phyloP scores from a whole-genome alignment of 2,797 vertebrate genomes.

The Cossypha heuglini region DNA sequence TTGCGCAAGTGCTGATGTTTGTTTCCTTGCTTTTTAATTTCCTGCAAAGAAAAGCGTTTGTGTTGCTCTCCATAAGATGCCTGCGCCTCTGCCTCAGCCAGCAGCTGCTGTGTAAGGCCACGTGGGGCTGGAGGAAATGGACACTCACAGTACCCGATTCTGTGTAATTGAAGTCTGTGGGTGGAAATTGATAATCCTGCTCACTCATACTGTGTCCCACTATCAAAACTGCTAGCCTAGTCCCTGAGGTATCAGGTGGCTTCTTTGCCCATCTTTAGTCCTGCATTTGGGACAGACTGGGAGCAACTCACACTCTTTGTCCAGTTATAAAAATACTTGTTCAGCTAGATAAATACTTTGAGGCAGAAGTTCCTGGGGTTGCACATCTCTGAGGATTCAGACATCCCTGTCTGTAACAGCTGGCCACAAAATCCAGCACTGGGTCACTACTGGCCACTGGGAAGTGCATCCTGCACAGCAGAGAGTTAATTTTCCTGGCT shows the following conservation, averaged over 20 bases:
- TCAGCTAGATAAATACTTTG: neutral
- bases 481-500: constrained; percentile 9
- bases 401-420: neutral
- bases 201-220: neutral
- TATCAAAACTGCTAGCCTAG: neutral
- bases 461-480: neutral
- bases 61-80: neutral
- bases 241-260: neutral
- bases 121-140: neutral
- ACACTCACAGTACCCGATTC: neutral
- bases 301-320: neutral
- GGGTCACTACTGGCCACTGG: fast-evolving
- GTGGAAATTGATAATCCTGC: neutral
- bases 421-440: neutral
- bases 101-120: neutral
- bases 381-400: neutral
- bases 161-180: neutral
- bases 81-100: neutral
- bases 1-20: constrained; percentile 25
- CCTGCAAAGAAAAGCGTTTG: constrained; percentile 52
- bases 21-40: constrained; percentile 50
- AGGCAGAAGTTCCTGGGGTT: neutral
- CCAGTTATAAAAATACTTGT: neutral
- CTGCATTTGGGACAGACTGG: neutral
- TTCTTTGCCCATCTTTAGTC: neutral